Conservation (phyloP, 2,113 vertebrate genomes). For the Parus major region DNA sequence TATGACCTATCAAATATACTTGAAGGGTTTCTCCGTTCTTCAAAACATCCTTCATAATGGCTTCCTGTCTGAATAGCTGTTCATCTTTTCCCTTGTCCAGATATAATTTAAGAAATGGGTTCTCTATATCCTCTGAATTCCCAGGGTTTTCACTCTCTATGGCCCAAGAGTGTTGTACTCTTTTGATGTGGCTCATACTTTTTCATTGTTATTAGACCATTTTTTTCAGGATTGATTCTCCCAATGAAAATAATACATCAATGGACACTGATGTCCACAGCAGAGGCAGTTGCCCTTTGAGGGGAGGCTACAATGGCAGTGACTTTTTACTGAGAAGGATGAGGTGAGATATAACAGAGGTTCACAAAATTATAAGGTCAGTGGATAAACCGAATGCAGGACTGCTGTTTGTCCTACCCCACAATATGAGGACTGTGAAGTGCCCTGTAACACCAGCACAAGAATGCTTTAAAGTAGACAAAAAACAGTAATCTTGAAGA, state of each 20-base stretch:
- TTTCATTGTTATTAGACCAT: background rate
- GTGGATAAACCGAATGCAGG: background rate
- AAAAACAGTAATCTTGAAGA: background rate
- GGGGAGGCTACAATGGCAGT: background rate
- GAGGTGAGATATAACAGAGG: background rate
- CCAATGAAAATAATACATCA: background rate
- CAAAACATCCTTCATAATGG: background rate
- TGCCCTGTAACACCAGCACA: background rate
- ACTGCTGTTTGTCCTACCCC: background rate
- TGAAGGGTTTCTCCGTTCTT: background rate
- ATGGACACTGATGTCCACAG: background rate
- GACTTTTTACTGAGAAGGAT: background rate
- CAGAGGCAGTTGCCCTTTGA: background rate
- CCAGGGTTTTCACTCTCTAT: background rate
- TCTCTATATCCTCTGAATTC: background rate
- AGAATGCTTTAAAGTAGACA: background rate
- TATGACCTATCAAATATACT: background rate
- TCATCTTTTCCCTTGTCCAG: background rate
- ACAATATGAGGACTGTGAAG: background rate
- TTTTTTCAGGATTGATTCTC: background rate
- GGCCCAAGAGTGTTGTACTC: background rate
- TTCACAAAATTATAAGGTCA: background rate
- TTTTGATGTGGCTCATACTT: background rate
- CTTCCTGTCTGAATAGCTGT: background rate
- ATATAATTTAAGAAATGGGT: background rate